These are phyloP conservation scores for Pseudobourletiella spinata DNA, from an alignment of 1,140 invertebrate species.

Conservation along the genomic window DNA sequence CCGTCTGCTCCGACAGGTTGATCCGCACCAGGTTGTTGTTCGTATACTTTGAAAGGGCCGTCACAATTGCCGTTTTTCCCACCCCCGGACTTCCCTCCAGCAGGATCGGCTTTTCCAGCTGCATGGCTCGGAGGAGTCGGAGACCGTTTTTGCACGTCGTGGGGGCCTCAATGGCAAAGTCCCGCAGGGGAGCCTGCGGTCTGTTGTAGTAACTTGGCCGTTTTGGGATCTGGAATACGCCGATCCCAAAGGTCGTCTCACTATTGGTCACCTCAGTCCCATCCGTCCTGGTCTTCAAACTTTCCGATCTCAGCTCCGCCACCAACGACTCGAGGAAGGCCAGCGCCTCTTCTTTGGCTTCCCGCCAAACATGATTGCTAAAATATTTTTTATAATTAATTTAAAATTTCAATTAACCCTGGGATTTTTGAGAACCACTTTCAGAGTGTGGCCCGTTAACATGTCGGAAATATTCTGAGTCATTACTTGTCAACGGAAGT, in stretches of 20 bases:
- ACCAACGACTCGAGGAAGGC: too few species aligned
- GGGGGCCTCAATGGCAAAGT: conserved; percentile 67
- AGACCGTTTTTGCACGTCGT: conserved; percentile 75
- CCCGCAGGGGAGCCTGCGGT: too few species aligned
- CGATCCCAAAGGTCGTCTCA: not conserved
- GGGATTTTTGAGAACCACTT: too few species aligned
- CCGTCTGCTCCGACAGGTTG: conserved; percentile 97
- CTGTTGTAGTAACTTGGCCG: conserved; percentile 1
- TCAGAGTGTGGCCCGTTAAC: too few species aligned
- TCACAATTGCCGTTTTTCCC: conserved; percentile 92
- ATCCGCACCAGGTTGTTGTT: conserved; percentile 77
- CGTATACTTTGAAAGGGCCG: conserved; percentile 76
- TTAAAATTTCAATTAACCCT: not conserved
- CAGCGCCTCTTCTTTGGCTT: not conserved
- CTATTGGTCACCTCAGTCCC: not conserved
- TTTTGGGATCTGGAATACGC: not conserved
- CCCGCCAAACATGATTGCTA: not conserved
- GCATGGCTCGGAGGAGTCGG: conserved; percentile 74
- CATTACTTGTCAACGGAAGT: conserved; percentile 52
- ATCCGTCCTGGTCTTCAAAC: too few species aligned
- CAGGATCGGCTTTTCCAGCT: conserved; percentile 79
- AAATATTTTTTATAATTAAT: not conserved
- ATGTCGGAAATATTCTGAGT: too few species aligned
- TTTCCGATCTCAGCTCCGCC: too few species aligned
- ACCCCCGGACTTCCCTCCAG: conserved; percentile 97